These are phyloP conservation scores for Bufotes viridis DNA, from an alignment of 2,797 vertebrate species.

Conservation along the genomic window DNA sequence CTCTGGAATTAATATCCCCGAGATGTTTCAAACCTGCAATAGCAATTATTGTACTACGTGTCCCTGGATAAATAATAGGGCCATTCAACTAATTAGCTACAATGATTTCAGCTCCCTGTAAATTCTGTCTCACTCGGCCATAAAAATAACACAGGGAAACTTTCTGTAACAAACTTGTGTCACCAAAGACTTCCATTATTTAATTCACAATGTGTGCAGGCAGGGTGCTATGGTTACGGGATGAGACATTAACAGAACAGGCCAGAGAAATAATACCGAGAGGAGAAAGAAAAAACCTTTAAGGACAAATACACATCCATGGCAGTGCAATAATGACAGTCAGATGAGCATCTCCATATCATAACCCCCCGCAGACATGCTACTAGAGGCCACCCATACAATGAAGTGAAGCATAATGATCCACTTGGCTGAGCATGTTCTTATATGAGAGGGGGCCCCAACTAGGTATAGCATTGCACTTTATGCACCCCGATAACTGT, in stretches of 20 bases:
- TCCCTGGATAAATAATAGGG: conserved; percentile 87
- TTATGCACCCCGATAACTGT: neutral
- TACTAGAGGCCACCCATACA: neutral
- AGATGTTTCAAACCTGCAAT: conserved; percentile 84
- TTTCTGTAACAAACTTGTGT: conserved; percentile 81
- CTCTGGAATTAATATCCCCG: conserved; percentile 87
- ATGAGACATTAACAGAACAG: conserved; percentile 13
- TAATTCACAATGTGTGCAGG: neutral
- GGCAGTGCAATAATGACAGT: neutral
- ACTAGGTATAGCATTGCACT: neutral
- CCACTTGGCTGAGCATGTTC: too few relatives aligned
- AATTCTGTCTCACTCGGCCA: conserved; percentile 81
- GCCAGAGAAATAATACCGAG: neutral
- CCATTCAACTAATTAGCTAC: conserved; percentile 86
- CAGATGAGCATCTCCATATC: neutral
- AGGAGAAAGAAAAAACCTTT: neutral
- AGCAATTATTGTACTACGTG: conserved; percentile 85
- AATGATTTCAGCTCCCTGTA: conserved; percentile 81
- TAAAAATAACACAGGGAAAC: conserved; percentile 83
- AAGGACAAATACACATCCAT: neutral
- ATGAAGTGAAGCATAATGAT: neutral
- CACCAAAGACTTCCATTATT: conserved; percentile 60
- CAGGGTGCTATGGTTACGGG: neutral
- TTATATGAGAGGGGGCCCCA: too few relatives aligned
- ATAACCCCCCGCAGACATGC: neutral